Evolutionary conservation across 2,113 vertebrate species (phyloP), one percentile per base, ranked within the genome.

Genomic region (Eurypyga helias): DNA sequence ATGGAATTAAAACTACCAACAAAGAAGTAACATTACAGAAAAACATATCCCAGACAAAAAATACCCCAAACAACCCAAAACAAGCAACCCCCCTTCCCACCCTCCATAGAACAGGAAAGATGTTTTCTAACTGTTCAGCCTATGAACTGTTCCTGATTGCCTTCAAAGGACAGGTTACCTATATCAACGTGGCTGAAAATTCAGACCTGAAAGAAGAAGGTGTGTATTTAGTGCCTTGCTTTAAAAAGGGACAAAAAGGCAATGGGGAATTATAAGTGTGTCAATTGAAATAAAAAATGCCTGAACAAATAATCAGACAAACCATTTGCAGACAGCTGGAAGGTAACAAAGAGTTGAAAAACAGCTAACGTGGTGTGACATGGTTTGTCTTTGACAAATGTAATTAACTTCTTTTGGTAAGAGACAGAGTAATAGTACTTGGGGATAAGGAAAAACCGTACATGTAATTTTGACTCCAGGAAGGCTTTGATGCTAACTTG

Each of bases 181-280:
- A 87, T 51, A 34, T 61, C n/a, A 80, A 54, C 26, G 41, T 69
- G 64, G 24, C 4, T 79, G 41, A 72, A 76, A 65, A 73, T 41
- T 80, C 36, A 61, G 43, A 28, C 24, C 54, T 86, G 41, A 65
- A 88, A 91, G 70, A 82, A 67, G 28, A 71, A 25, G 5, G 7
- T 34, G 6, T 64, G 2, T 71, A 12, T 49, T 81, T 82, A 67
- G 19, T 77, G 12, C 11, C 26, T 48, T 51, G 11, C 46, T 92
- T 86, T 94, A 60, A 76, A 66, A 70, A 57, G 36, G 34, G 45
- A 14, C 9, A 20, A 41, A 78, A 83, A 64, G 31, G 9, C 0
- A 0, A 18, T 81, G 55, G 20, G 46, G 10, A 67, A 34, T 67
- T 87, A 51, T 17, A 76, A 81, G 6, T 0, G 0, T 66, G 29